phyloP scores from a whole-genome alignment of 2,888 invertebrate species.

The Meteorus colon region DNA sequence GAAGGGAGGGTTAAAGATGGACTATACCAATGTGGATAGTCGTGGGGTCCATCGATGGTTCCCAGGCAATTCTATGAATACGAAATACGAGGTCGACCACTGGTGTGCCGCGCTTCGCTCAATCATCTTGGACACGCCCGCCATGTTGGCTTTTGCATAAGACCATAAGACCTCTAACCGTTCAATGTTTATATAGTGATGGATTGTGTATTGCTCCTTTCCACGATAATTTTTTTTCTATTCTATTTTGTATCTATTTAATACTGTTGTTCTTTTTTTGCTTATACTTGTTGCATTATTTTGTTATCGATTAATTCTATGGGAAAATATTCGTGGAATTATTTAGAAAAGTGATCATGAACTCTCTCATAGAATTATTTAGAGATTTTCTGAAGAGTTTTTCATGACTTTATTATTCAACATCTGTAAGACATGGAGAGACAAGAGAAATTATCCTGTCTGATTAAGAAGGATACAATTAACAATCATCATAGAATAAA shows the following conservation, averaged over 20 bases:
- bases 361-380: too few relatives aligned
- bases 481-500: background rate
- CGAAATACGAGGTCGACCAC: conserved; percentile 67
- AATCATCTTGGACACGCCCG: conserved; percentile 69
- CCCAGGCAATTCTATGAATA: conserved; percentile 69
- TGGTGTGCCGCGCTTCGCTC: conserved; percentile 58
- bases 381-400: conserved; percentile 2
- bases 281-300: too few relatives aligned
- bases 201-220: background rate
- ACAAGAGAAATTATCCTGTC: conserved; percentile 17
- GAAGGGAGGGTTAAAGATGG: background rate
- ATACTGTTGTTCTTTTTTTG: too few relatives aligned
- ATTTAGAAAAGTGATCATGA: too few relatives aligned
- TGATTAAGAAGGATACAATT: background rate
- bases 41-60: conserved; percentile 44
- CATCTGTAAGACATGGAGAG: conserved; percentile 22
- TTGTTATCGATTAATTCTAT: too few relatives aligned
- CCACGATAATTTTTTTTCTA: background rate
- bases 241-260: background rate
- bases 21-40: background rate
- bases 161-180: conserved; percentile 40
- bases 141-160: conserved; percentile 66
- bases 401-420: conserved; percentile 32
- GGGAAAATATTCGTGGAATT: too few relatives aligned
- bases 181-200: conserved; percentile 36